Base-by-base conservation (phyloP, 2,888 invertebrate species). In the Rhogogaster chlorosoma region DNA sequence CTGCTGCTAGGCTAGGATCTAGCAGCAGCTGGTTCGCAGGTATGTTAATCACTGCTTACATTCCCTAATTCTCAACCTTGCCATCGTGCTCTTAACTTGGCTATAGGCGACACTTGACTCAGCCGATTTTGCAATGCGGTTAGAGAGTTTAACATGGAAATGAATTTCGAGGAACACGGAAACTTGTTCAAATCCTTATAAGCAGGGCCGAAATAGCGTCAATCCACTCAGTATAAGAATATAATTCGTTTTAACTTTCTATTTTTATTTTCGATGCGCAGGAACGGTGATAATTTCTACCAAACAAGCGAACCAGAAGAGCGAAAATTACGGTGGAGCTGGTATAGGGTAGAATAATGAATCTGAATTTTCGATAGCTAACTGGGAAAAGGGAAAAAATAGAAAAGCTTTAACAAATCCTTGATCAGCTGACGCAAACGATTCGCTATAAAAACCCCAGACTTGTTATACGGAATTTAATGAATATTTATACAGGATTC, bases 11-110 rank as follows among this genome's bases (percentile, higher is more conserved):
- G 45, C 18, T 32, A 61, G 80, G 38, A 80, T 80, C 61, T 49
- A 45, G 67, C 15, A 83, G 26, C 83, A 83, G 64, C 67, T 83
- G 83, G 38, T 67, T 70, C 64, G 22, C 77, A 53, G 64, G 29
- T 83, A 83, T 83, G 83, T 83, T 83, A 83, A 83, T 83, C 83
- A 70, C 83, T 83, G 64, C 83, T 83, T 70, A 70, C 83, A 70
- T 42, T 67, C 67, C 32, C 83, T 83, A 67, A 83, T 83, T 80
- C 80, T 80, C 22, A 80, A 22, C 36, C 80, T 18, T 38, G 26
- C 61, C 49, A 15, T 80, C 38, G 80, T 38, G 22, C 61, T 80
- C 80, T 57, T 61, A 61, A 61, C 32, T 36, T 2, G 22, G 32
- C 26, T 36, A 61, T 26, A 38, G 36, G 38, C 26, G 32, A 57